Conservation (phyloP, 2,888 invertebrate species). For the Sphinx pinastri region DNA sequence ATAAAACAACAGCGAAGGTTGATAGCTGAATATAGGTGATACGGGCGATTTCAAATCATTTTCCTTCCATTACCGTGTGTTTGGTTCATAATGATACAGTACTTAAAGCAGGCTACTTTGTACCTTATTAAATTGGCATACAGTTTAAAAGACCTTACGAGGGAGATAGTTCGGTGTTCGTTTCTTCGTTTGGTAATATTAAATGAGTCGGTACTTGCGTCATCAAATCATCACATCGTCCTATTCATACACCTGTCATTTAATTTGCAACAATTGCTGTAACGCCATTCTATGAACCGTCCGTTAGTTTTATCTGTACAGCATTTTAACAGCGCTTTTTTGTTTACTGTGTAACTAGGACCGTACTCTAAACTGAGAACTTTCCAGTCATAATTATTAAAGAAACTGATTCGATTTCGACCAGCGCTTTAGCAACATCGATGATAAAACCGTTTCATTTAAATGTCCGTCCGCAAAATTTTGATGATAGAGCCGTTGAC, state of each 20-base stretch:
- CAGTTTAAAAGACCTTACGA: constrained; percentile 10
- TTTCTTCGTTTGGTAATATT: constrained; percentile 42
- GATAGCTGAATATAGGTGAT: constrained; percentile 7
- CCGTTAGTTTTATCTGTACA: constrained; percentile 30
- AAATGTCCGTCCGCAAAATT: constrained; percentile 6
- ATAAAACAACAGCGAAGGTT: constrained; percentile 8
- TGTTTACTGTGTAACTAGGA: constrained; percentile 23
- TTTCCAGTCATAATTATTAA: constrained; percentile 7
- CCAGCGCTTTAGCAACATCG: background rate
- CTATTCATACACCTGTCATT: constrained; percentile 55
- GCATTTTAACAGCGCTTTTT: constrained; percentile 24
- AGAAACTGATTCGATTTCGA: constrained; percentile 9
- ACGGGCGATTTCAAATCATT: constrained; percentile 20
- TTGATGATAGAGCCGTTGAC: constrained; percentile 33
- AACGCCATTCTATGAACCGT: constrained; percentile 27
- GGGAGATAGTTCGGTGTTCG: constrained; percentile 24
- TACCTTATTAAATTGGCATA: constrained; percentile 18
- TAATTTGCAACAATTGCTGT: constrained; percentile 36
- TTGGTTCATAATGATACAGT: background rate
- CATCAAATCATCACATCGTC: constrained; percentile 46
- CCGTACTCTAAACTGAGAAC: constrained; percentile 4
- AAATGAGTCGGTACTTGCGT: constrained; percentile 50
- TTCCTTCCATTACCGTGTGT: constrained; percentile 13
- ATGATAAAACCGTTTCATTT: background rate
- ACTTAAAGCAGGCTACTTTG: constrained; percentile 10